Evolutionary conservation across 2,113 vertebrate genomes (phyloP).

Genomic region (Peromyscus californicus): DNA sequence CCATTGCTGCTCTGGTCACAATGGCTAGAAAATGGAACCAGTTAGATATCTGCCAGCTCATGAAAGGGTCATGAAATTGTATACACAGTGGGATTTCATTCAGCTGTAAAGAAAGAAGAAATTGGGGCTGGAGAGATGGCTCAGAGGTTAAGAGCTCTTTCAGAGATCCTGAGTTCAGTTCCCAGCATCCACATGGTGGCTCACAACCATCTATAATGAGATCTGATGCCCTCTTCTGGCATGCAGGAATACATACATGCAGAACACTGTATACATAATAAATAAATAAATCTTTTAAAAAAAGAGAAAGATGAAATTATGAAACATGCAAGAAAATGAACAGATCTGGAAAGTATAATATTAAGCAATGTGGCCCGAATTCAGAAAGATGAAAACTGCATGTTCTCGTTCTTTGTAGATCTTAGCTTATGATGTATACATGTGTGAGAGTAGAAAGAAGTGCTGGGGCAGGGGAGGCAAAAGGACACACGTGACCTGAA

Average conservation of each 20-base stretch:
- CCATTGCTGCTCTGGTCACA: background rate
- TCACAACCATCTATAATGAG: too few relatives aligned
- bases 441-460: background rate
- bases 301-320: too few relatives aligned
- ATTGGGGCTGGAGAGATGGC: too few relatives aligned
- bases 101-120: background rate
- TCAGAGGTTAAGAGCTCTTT: too few relatives aligned
- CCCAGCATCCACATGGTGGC: too few relatives aligned
- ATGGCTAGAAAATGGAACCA: background rate
- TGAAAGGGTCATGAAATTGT: background rate
- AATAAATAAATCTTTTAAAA: background rate
- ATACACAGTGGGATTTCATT: background rate
- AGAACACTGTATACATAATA: too few relatives aligned
- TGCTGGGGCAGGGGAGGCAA: background rate
- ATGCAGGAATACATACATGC: too few relatives aligned
- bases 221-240: too few relatives aligned
- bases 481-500: background rate
- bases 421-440: background rate
- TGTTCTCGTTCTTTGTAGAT: background rate
- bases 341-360: background rate
- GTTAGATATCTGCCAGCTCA: background rate
- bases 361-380: background rate
- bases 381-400: background rate
- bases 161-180: too few relatives aligned
- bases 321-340: background rate